Evolutionary conservation across 2,113 vertebrate species (phyloP), one percentile per base, ranked within the genome.

Genomic region (Grus americana): DNA sequence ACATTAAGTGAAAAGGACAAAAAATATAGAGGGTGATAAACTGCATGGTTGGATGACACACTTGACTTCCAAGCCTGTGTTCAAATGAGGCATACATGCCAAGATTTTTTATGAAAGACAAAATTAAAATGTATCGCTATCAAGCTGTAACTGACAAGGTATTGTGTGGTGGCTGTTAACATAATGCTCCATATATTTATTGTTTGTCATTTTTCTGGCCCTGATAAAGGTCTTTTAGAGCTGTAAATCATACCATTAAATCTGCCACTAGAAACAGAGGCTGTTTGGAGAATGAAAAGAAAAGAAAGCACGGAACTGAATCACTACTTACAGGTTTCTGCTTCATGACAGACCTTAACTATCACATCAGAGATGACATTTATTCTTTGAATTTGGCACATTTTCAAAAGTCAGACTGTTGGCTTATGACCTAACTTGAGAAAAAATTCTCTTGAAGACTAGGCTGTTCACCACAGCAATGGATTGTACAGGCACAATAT

Each of bases 221-320:
- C 98, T 95, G 98, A 98, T 98, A 98, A 97, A 98, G 97, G 97
- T 97, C 97, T 98, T 97, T 81, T 65, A 68, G 95, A 94, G 96
- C 87, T 97, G 98, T 99, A 99, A 99, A 99, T 99, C 98, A 98
- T 90, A 96, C 98, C 96, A 98, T 98, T 99, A 98, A 98, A 99
- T 98, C 98, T 98, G 98, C 98, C 98, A 98, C 36, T 93, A 96
- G 97, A 98, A 98, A 98, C 94, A 96, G 97, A 96, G 96, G 97
- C 97, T 97, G 86, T 97, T 93, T 96, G 87, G 65, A 87, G 96
- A 92, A 97, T 96, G 92, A 96, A 93, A 96, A 95, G 89, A 88
- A 97, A 84, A 92, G 96, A 81, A 90, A 97, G 95, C 46, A 67
- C 17, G 14, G 95, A 96, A 96, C 97, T 98, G 98, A 98, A 98